Conservation (phyloP, 2,113 vertebrate genomes). For the Oryzias melastigma region DNA sequence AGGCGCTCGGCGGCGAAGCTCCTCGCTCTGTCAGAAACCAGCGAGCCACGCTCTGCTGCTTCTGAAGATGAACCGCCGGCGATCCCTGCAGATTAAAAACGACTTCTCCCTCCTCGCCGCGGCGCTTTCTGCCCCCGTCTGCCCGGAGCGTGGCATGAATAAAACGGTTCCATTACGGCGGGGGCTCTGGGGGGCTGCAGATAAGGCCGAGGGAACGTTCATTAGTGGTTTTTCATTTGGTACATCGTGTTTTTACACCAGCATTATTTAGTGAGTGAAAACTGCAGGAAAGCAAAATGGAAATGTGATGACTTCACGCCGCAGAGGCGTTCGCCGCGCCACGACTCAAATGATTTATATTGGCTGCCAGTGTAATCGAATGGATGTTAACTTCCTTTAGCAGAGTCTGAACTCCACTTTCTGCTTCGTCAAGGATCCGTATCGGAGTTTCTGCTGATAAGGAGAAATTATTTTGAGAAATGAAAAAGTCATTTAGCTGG, state of each 20-base stretch:
- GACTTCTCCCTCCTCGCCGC: slow-evolving; percentile 19
- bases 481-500: no score
- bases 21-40: slow-evolving; percentile 23
- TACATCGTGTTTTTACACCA: slow-evolving; percentile 25
- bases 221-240: slow-evolving; percentile 43
- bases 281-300: slow-evolving; percentile 23
- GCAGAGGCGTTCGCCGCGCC: slow-evolving; percentile 2
- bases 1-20: slow-evolving; percentile 1
- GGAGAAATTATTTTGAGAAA: no score
- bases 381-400: no score
- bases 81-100: slow-evolving; percentile 41
- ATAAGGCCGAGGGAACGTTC: slow-evolving; percentile 40
- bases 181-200: slow-evolving; percentile 41
- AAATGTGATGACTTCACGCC: slow-evolving; percentile 10
- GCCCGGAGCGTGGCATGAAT: not conserved
- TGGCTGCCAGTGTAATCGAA: slow-evolving; percentile 1
- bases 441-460: no score
- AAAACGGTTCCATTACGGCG: slow-evolving; percentile 6
- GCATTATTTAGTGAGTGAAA: slow-evolving; percentile 23
- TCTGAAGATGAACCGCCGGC: slow-evolving; percentile 39
- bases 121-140: slow-evolving; percentile 18
- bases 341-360: not conserved
- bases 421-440: no score
- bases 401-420: no score
- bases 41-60: slow-evolving; percentile 9